Evolutionary conservation across 2,888 invertebrate species (phyloP), one percentile per base, ranked within the genome.

Genomic region (Neoitamus cyanurus): DNA sequence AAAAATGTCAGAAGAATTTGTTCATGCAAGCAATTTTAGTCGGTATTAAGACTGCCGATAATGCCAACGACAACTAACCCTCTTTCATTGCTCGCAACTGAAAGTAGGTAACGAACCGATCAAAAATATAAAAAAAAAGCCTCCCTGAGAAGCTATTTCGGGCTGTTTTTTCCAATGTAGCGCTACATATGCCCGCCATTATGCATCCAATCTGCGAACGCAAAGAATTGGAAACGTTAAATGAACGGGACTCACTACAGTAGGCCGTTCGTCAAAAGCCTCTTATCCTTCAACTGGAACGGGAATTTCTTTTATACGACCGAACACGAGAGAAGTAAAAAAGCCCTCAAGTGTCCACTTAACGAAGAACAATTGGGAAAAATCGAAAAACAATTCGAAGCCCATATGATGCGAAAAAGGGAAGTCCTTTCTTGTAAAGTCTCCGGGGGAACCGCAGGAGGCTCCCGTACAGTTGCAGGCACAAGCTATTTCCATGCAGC

Each of bases 21-120:
- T n/a, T n/a, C n/a, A n/a, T 84, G 13, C 85, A 86, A 87, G 84
- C 84, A 88, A 73, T 85, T 85, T 83, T 85, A 73, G 42, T 69
- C 83, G 20, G 37, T 48, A 85, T 83, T 78, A 72, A 31, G 30
- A 30, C 25, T 72, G 30, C 34, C 30, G 5, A 15, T 58, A 58
- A 20, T 15, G 58, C 11, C 58, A 25, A 6, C 30, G 72, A 72
- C 31, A 30, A n/a, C 30, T 31, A n/a, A 58, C 58, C 58, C 58
- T 5, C 58, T 9, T 25, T 58, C 58, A 25, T 20, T 15, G 58
- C 15, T 20, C 2, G 20, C 58, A 58, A 20, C 25, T 20, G 58
- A 58, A 58, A 58, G 20, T 58, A 58, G 58, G 58, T 58, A 58
- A 58, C 58, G 58, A 58, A 20, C 58, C 58, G 58, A 58, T 58